Conservation (phyloP, 2,113 vertebrate genomes). For the Ochotona princeps region DNA sequence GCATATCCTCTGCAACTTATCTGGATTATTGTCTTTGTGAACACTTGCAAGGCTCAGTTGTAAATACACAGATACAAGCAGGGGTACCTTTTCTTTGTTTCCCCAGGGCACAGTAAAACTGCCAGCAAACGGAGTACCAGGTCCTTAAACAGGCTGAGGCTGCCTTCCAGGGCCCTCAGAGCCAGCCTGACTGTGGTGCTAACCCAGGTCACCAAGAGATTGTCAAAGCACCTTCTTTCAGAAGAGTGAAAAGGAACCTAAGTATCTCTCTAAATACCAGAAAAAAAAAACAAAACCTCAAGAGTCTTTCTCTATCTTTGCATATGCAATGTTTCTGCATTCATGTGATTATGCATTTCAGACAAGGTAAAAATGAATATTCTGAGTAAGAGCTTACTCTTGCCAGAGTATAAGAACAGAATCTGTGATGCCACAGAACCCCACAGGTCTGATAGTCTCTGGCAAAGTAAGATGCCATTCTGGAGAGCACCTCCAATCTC, state of each 20-base stretch:
- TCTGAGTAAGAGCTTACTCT: conserved; percentile 6
- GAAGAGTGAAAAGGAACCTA: conserved; percentile 64
- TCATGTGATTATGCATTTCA: neutral
- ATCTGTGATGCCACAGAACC: neutral
- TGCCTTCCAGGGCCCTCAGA: conserved; percentile 77
- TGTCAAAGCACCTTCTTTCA: conserved; percentile 73
- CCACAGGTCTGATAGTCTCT: neutral
- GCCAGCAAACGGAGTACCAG: conserved; percentile 59
- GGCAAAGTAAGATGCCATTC: neutral
- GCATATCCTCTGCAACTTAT: neutral
- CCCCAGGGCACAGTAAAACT: neutral
- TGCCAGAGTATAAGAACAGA: conserved; percentile 40
- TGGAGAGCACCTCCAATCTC: neutral
- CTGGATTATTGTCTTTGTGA: neutral
- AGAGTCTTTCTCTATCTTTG: conserved; percentile 61
- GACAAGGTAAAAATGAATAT: conserved; percentile 40
- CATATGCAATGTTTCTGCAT: conserved; percentile 22
- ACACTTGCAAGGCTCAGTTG: neutral
- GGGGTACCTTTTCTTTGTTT: neutral
- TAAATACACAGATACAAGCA: neutral
- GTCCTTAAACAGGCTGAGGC: conserved; percentile 75
- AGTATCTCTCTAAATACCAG: conserved; percentile 64
- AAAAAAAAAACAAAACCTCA: conserved; percentile 55
- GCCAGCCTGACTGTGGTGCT: conserved; percentile 73
- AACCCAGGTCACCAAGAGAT: conserved; percentile 79